A percentile compares a stretch with the other conserved stretches of the same genome.
Evolutionary conservation across 2,888 invertebrate species (phyloP).

Genomic region (Xestia sexstrigata): DNA sequence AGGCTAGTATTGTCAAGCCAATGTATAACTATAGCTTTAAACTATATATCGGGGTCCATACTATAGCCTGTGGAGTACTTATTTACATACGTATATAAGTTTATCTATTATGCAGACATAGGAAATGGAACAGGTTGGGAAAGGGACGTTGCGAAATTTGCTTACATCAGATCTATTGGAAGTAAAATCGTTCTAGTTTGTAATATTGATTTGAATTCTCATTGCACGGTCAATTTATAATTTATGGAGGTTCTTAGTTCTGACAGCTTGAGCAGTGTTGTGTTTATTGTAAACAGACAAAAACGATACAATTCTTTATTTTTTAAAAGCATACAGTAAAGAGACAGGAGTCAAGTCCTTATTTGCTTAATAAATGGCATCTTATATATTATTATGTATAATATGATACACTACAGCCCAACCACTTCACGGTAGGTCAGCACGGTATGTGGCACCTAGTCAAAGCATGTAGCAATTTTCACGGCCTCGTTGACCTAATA

Average conservation of each 20-base stretch:
- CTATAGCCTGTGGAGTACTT: conserved; percentile 85
- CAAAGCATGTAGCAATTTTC: conserved; percentile 16
- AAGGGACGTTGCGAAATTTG: conserved; percentile 83
- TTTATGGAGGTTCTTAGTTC: conserved; percentile 23
- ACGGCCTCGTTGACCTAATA: conserved; percentile 33
- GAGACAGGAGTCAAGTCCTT: neutral
- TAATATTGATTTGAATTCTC: conserved; percentile 76
- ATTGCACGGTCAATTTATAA: conserved; percentile 51
- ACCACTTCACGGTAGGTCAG: neutral
- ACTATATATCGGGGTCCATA: conserved; percentile 88
- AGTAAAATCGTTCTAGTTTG: conserved; percentile 75
- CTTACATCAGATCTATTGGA: conserved; percentile 79
- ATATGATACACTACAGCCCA: neutral
- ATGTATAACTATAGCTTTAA: conserved; percentile 90
- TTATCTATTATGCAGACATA: conserved; percentile 90
- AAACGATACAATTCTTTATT: neutral
- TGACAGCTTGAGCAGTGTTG: neutral
- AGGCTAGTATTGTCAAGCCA: conserved; percentile 90
- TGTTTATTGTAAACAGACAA: neutral
- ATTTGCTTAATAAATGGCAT: neutral
- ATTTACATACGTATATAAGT: conserved; percentile 89
- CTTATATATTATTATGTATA: neutral
- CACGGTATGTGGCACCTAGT: neutral
- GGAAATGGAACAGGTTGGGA: conserved; percentile 86
- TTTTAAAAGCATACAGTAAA: neutral